These are phyloP conservation scores for Synanceia verrucosa DNA, from an alignment of 2,797 vertebrate genomes.

Conservation along the genomic window DNA sequence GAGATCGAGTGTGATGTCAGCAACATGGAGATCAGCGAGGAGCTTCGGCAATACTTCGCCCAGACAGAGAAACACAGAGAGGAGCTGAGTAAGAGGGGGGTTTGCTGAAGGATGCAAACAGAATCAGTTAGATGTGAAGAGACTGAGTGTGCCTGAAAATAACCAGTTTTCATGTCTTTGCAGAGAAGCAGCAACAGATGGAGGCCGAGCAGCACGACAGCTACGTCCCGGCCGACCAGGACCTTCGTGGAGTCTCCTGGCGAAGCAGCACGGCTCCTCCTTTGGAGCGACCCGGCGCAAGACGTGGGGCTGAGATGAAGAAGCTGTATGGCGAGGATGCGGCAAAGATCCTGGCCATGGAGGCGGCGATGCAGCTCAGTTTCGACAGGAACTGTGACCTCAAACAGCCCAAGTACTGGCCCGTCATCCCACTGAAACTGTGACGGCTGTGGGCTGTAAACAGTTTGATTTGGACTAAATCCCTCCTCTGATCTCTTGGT, in stretches of 20 bases:
- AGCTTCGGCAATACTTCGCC: conserved; percentile 94
- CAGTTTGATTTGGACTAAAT: neutral
- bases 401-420: conserved; percentile 97
- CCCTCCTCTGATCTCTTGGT: neutral
- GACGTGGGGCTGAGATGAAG: conserved; percentile 90
- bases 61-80: conserved; percentile 91
- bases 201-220: conserved; percentile 81
- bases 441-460: conserved; percentile 56
- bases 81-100: conserved; percentile 89
- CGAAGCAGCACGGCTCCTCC: conserved; percentile 82
- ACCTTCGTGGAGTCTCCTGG: conserved; percentile 76
- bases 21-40: conserved; percentile 97
- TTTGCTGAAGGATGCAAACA: neutral
- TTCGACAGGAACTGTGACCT: conserved; percentile 91
- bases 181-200: conserved; percentile 92
- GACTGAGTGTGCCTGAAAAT: neutral
- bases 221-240: conserved; percentile 88
- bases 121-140: neutral
- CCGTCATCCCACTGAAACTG: conserved; percentile 92
- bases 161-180: neutral
- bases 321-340: conserved; percentile 88
- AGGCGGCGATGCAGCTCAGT: conserved; percentile 84
- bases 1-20: conserved; percentile 91
- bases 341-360: conserved; percentile 93
- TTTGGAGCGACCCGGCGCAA: conserved; percentile 86